Percentiles rank a stretch among this genome's conserved stretches.
Evolutionary conservation across 2,113 vertebrate genomes (phyloP).

Genomic region (Emydura subglobosa): DNA sequence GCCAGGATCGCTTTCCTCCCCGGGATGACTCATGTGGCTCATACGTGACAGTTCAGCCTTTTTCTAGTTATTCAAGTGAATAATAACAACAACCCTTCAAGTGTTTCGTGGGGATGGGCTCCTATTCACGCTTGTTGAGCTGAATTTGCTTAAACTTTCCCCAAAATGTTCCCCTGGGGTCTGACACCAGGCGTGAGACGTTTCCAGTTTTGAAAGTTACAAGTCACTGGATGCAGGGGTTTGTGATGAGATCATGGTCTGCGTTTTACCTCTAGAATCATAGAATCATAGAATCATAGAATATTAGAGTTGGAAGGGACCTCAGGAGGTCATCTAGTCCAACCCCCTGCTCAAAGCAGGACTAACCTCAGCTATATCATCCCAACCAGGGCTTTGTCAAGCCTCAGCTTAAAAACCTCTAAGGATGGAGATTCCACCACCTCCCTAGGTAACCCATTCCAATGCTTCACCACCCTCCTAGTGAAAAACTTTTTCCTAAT

Average conservation of each 20-base stretch:
- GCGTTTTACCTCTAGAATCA: accelerated
- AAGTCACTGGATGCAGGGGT: background rate
- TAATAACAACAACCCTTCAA: conserved; percentile 33
- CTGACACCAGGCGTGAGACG: background rate
- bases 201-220: background rate
- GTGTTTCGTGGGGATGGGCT: conserved; percentile 1
- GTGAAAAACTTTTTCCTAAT: no score
- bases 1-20: background rate
- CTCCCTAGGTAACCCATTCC: no score
- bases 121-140: background rate
- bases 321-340: no score
- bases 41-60: conserved; percentile 62
- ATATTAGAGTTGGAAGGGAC: no score
- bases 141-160: conserved; percentile 9
- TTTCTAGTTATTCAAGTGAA: conserved; percentile 63
- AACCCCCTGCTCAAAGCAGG: no score
- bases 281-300: no score
- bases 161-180: background rate
- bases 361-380: no score
- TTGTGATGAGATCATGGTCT: background rate
- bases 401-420: no score
- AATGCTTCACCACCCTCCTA: no score
- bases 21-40: conserved; percentile 69
- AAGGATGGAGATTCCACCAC: no score
- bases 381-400: no score